Evolutionary conservation across 2,888 invertebrate species (phyloP).

Genomic region (Dynastes hyllus): DNA sequence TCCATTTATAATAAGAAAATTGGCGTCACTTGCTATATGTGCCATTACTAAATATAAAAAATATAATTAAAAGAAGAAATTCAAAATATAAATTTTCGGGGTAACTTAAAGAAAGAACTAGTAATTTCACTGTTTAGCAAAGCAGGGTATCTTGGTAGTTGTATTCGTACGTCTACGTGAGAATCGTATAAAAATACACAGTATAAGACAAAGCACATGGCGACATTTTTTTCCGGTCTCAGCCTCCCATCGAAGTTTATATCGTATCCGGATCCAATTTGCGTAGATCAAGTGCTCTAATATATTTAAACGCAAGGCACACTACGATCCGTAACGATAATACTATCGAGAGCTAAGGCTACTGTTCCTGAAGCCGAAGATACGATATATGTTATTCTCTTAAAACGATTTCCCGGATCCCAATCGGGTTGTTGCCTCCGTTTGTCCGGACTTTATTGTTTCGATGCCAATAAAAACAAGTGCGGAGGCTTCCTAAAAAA

Average conservation of each 20-base stretch:
- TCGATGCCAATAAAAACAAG: constrained; percentile 47
- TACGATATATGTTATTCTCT: constrained; percentile 44
- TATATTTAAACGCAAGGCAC: constrained; percentile 41
- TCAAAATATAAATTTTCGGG: too few species aligned
- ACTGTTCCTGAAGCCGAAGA: constrained; percentile 3
- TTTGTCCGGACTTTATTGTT: constrained; percentile 42
- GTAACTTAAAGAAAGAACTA: too few species aligned
- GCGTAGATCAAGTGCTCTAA: constrained; percentile 39
- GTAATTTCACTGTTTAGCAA: too few species aligned
- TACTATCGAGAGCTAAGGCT: constrained; percentile 16
- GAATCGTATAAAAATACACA: too few species aligned
- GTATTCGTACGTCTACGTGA: too few species aligned
- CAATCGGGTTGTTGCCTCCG: constrained; percentile 37
- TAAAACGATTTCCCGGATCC: constrained; percentile 31
- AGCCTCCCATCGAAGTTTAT: constrained; percentile 14
- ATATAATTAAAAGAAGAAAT: too few species aligned
- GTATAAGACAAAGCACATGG: too few species aligned
- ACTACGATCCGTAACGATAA: constrained; percentile 32
- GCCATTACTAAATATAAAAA: too few species aligned
- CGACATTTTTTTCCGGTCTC: too few species aligned
- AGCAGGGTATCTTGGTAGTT: too few species aligned
- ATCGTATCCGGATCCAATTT: constrained; percentile 18
- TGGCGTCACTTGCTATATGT: too few species aligned
- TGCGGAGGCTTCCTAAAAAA: neutral
- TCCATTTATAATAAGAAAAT: too few species aligned